phyloP scores from a whole-genome alignment of 53 echinoderm and acorn worm genomes.

The Echinometra lucunter region DNA sequence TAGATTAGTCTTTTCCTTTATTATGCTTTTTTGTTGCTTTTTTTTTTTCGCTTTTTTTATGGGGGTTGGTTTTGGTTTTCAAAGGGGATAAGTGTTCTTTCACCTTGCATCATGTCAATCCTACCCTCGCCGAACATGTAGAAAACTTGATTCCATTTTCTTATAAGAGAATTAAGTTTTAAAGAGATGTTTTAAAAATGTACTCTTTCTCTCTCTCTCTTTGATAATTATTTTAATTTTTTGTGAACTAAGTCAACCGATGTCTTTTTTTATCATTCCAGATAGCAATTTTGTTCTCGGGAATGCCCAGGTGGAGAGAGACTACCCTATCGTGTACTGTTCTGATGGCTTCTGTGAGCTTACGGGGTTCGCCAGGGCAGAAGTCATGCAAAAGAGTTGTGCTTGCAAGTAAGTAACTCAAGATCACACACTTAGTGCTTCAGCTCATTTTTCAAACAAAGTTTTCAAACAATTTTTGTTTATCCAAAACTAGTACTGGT shows the following conservation, averaged over 20 bases:
- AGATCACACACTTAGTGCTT: neutral
- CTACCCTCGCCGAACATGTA: neutral
- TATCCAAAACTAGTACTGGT: neutral
- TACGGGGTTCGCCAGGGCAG: conserved; percentile 92
- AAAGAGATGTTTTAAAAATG: no score
- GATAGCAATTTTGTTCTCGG: conserved; percentile 99
- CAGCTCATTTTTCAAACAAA: neutral
- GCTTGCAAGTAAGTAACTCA: conserved; percentile 80
- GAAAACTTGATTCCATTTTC: neutral
- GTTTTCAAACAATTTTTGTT: neutral
- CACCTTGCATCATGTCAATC: neutral
- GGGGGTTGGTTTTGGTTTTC: no score
- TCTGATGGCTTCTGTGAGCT: conserved; percentile 99
- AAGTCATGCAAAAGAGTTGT: conserved; percentile 97
- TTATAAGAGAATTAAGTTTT: neutral
- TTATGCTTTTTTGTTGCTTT: neutral
- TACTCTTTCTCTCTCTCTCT: no score
- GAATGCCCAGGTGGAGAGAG: conserved; percentile 93
- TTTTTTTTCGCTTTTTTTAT: no score
- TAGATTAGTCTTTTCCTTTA: neutral
- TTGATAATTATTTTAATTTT: no score
- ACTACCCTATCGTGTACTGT: conserved; percentile 96
- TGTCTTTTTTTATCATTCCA: conserved; percentile 62
- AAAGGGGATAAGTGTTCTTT: neutral
- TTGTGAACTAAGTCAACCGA: no score